phyloP scores from a whole-genome alignment of 2,113 vertebrate genomes.

The Erythrocebus patas region DNA sequence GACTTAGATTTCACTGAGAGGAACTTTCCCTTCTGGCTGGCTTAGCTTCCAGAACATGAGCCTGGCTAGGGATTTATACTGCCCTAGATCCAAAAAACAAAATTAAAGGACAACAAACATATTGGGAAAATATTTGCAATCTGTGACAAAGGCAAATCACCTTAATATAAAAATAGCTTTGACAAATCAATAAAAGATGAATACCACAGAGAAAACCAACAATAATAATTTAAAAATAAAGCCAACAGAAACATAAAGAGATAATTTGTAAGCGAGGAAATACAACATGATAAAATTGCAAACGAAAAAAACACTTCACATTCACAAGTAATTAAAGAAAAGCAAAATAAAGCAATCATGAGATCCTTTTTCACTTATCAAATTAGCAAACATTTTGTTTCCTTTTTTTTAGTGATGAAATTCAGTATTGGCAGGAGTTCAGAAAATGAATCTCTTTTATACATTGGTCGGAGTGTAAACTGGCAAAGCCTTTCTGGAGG shows the following conservation, averaged over 20 bases:
- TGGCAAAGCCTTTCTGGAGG: neutral
- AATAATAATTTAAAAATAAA: neutral
- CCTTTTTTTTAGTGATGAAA: neutral
- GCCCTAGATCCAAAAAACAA: neutral
- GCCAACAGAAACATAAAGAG: neutral
- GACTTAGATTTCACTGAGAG: neutral
- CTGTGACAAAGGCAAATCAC: neutral
- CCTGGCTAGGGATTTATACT: neutral
- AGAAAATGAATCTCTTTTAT: neutral
- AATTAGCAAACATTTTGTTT: neutral
- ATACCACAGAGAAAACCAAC: neutral
- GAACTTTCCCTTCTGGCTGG: neutral
- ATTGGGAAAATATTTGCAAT: neutral
- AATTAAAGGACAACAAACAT: neutral
- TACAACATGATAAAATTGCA: neutral
- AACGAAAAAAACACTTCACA: neutral
- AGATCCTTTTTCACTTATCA: neutral
- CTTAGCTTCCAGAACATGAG: neutral
- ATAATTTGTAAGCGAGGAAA: neutral
- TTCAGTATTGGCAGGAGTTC: neutral
- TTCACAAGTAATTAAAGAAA: neutral
- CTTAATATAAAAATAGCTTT: conserved; percentile 11
- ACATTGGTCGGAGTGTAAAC: neutral
- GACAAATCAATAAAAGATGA: neutral
- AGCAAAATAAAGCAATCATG: neutral